Evolutionary conservation across 2,888 invertebrate species (phyloP).

Genomic region (Dolichopus griseipennis): DNA sequence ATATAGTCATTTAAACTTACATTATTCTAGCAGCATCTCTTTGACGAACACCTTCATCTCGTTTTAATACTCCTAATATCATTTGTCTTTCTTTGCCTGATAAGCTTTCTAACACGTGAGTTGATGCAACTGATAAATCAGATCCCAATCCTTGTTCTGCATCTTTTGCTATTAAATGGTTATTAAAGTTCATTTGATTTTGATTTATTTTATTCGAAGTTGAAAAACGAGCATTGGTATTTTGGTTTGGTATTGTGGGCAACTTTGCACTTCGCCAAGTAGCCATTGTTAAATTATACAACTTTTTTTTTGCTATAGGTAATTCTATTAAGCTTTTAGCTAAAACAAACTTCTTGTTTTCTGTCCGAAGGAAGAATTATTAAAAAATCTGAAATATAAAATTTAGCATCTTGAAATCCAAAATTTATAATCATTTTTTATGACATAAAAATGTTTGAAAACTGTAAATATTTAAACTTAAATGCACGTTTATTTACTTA

Average conservation of each 20-base stretch:
- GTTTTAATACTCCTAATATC: constrained; percentile 48
- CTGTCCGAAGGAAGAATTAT: neutral
- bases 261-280: constrained; percentile 42
- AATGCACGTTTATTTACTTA: no score
- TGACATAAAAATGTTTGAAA: no score
- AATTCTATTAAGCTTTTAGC: no score
- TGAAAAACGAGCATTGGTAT: constrained; percentile 25
- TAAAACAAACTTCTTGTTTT: neutral
- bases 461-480: no score
- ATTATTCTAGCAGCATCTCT: constrained; percentile 47
- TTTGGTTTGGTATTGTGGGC: constrained; percentile 35
- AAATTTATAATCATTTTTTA: no score
- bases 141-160: constrained; percentile 37
- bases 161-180: constrained; percentile 28
- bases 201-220: constrained; percentile 18
- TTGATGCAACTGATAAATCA: constrained; percentile 37
- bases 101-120: constrained; percentile 39
- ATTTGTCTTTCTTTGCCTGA: constrained; percentile 46
- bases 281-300: constrained; percentile 31
- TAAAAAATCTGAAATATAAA: neutral
- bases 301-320: no score
- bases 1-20: no score
- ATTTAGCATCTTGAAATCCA: no score
- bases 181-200: constrained; percentile 19
- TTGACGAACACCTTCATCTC: constrained; percentile 48